phyloP scores from a whole-genome alignment of 2,797 vertebrate genomes.

The Phataginus tetradactyla region DNA sequence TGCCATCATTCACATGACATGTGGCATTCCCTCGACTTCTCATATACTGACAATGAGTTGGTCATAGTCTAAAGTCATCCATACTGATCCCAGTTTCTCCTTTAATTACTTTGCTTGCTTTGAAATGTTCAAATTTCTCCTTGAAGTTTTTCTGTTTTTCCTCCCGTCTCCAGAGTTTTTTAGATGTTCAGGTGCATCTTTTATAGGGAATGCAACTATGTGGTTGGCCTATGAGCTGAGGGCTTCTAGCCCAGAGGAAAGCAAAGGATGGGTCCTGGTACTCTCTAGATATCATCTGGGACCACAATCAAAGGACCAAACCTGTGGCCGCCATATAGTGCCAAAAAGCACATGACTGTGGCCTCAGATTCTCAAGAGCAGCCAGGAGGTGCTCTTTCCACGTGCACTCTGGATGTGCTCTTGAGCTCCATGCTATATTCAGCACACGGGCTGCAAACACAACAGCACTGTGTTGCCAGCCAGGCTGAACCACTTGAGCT shows the following conservation, averaged over 20 bases:
- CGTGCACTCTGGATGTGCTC: background rate
- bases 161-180: background rate
- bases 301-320: background rate
- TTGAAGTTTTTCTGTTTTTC: background rate
- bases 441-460: background rate
- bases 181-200: background rate
- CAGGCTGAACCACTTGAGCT: constrained; percentile 63
- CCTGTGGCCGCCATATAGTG: background rate
- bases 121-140: background rate
- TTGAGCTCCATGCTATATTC: background rate
- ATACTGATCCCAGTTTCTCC: background rate
- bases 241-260: background rate
- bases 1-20: background rate
- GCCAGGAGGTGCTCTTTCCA: background rate
- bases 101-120: background rate
- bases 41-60: background rate
- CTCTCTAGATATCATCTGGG: constrained; percentile 7
- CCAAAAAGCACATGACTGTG: background rate
- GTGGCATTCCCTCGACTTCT: background rate
- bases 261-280: background rate
- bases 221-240: background rate
- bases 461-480: constrained; percentile 66
- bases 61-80: background rate
- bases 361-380: background rate
- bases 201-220: background rate